A percentile compares a stretch with the other conserved stretches of the same genome.
phyloP scores from a whole-genome alignment of 2,113 vertebrate genomes.

The Pantherophis guttatus region DNA sequence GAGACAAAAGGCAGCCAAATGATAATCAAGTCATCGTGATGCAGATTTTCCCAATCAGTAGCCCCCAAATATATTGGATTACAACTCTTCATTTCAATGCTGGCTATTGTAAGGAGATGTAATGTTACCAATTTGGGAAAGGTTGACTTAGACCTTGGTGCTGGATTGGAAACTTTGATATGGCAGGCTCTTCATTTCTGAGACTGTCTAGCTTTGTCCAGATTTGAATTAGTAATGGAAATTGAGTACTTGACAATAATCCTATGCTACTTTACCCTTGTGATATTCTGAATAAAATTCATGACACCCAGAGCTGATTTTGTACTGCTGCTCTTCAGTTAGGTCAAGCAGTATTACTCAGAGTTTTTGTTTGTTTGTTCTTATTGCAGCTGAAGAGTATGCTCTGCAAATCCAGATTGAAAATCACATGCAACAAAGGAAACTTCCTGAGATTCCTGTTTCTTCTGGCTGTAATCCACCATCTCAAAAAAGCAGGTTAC shows the following conservation, averaged over 20 bases:
- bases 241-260: not conserved
- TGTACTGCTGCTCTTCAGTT: not conserved
- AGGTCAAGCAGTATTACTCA: accelerated
- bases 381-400: slow-evolving; percentile 37
- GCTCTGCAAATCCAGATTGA: accelerated
- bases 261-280: not conserved
- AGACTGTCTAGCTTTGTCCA: not conserved
- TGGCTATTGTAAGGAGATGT: not conserved
- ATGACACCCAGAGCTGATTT: not conserved
- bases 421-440: accelerated
- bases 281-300: too few species aligned
- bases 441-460: accelerated
- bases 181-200: not conserved
- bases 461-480: not conserved
- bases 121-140: not conserved
- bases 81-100: not conserved
- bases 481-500: not conserved
- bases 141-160: not conserved
- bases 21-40: not conserved
- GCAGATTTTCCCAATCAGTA: not conserved
- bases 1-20: not conserved
- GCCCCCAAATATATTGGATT: not conserved
- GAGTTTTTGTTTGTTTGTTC: not conserved
- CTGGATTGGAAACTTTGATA: not conserved
- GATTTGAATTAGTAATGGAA: not conserved